Evolutionary conservation across 1,140 invertebrate species (phyloP), one percentile per base, ranked within the genome.

Genomic region (Oryzaephilus surinamensis): DNA sequence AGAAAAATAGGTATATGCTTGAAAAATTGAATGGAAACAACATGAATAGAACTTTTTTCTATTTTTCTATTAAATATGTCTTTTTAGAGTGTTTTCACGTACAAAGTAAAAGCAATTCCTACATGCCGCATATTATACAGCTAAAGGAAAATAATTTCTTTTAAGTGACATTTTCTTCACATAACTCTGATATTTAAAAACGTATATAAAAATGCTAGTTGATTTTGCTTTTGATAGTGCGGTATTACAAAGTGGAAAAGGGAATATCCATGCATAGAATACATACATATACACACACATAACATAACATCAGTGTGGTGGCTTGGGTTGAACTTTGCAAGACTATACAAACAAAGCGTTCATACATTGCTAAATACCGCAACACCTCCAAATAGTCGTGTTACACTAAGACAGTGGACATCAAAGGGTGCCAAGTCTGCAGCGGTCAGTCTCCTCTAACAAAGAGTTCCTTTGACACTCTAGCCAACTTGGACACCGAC

Each of bases 351-450:
- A 43, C 45, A 52, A 46, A 44, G 51, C 38, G 33, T 53, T 52
- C 48, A 54, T 55, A 54, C 52, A 57, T 57, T 54, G 52, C 54
- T 55, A 53, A 55, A 51, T 50, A 54, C 56, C 56, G 46, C 56
- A 58, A 58, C 56, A 55, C 54, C 54, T 57, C 50, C 43, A 46
- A 51, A 52, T 48, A 51, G 47, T 51, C 45, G 32, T 46, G 56
- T 58, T 55, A 58, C 50, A 57, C 51, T 57, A 58, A 58, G 56
- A 58, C 51, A 55, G 48, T 50, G 52, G 56, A 58, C 54, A 58
- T 58, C 56, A 58, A 58, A 58, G 56, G 46, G 32, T 30, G n/a
- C 32, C 44, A 52, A 51, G 54, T 55, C 51, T 47, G 51, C 41
- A 53, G 42, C 49, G 55, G 54, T 54, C 54, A 52, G 52, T 54